Evolutionary conservation across 2,113 vertebrate genomes (phyloP), one percentile per base, ranked within the genome.

Genomic region (Eretmodus cyanostictus): DNA sequence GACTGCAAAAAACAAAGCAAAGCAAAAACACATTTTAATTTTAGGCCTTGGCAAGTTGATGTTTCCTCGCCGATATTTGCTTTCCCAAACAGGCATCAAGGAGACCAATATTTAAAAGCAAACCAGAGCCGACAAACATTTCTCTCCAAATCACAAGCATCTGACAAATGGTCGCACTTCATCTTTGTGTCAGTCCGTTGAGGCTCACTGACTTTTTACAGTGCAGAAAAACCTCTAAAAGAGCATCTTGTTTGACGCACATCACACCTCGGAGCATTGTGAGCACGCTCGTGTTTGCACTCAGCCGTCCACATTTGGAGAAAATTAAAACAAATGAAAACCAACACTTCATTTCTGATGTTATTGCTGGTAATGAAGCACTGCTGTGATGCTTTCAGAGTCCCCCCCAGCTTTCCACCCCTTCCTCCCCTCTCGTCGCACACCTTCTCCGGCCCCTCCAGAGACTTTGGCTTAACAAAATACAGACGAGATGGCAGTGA

Each of bases 251-350:
- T 61, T 85, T 95, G 92, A 95, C 92, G 91, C 85, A 95, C 89
- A 91, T 95, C 93, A 94, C 96, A 96, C 96, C 94, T 96, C 66
- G 9, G 87, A 86, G 88, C 92, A 87, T 94, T 95, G 93, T 94
- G 88, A 84, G 89, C 80, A 9, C 2, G 42, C 86, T 80, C 29
- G 14, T 78, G 78, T 91, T 94, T 90, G 91, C 87, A 49, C 54
- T 80, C 89, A 3, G 80, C 83, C 38, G 5, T 83, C 57, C 92
- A 94, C 93, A 95, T 95, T 96, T 95, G 94, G 93, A 94, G 95
- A 94, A 94, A 94, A 95, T 96, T 95, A 92, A 96, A 95, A 94
- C 83, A 94, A 96, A 93, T 93, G 92, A 95, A 95, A 95, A 93
- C 87, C 91, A 96, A 95, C 95, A 96, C 95, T 94, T 96, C 94